Evolutionary conservation across 2,797 vertebrate genomes (phyloP), one percentile per base, ranked within the genome.

Genomic region (Ispidina lecontei): DNA sequence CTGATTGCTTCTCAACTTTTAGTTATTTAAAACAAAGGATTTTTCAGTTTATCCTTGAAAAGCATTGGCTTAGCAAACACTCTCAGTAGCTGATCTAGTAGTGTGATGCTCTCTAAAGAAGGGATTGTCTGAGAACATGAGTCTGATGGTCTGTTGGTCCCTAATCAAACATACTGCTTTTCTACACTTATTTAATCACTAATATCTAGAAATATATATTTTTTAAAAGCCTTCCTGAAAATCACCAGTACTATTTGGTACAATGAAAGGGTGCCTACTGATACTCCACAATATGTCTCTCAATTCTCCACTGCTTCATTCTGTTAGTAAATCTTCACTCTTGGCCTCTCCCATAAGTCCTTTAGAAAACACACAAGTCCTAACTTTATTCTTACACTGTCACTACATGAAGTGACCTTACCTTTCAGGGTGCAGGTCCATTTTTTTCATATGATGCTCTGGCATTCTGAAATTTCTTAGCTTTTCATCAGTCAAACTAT

Each of bases 81-180:
- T n/a, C 28, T 47, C 31, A 33, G 75, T 25, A 77, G 47, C 41
- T 72, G 58, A 76, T 60, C 54, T 76, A 35, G 73, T 73, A 35
- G n/a, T 37, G 47, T 52, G 68, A 43, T 60, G 44, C 16, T 79
- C 26, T 37, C 20, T 82, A 37, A 31, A 63, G 72, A 79, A 70
- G 43, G 54, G 33, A 46, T 90, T 87, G 60, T 49, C 49, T 46
- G 58, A 54, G 28, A 83, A 74, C 9, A 9, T 31, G 16, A 44
- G 31, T 51, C 43, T 72, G 68, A 86, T 41, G 29, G 56, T 88
- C 33, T 82, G 7, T 76, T 4, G 4, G 35, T 82, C 81, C 33
- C 54, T 90, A 79, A 79, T 84, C 68, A 90, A 87, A 90, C 60
- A 51, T n/a, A 56, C 29, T 35, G 51, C 29, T 87, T 83, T 82